Evolutionary conservation across 1,140 invertebrate species (phyloP).

Genomic region (Hylyphantes graminicola): DNA sequence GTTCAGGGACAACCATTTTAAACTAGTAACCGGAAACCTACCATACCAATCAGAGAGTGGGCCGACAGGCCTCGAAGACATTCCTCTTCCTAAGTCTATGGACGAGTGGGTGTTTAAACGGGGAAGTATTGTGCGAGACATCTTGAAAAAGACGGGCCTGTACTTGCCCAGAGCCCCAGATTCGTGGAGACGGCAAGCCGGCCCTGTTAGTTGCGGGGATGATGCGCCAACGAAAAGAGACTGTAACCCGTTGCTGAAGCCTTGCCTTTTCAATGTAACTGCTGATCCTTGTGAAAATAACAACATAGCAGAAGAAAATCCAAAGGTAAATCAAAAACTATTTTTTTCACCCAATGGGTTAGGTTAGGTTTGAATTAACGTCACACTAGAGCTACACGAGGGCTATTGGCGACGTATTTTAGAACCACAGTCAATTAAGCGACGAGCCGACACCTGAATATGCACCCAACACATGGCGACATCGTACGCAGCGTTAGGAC

Average conservation of each 20-base stretch:
- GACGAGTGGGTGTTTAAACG: conserved; percentile 1
- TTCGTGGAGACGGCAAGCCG: not conserved
- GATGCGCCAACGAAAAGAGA: not conserved
- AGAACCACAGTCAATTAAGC: too few species aligned
- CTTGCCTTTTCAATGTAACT: conserved; percentile 66
- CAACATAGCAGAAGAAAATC: conserved; percentile 64
- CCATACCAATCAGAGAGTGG: too few species aligned
- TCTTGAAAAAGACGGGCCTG: not conserved
- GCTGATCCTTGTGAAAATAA: conserved; percentile 68
- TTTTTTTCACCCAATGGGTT: too few species aligned
- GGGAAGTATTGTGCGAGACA: not conserved
- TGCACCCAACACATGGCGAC: too few species aligned
- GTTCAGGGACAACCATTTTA: too few species aligned
- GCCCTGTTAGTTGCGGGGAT: not conserved
- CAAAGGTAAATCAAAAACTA: conserved; percentile 6
- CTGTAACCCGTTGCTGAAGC: not conserved
- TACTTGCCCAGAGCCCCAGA: not conserved
- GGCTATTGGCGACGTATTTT: too few species aligned
- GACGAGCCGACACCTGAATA: too few species aligned
- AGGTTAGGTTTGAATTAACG: too few species aligned
- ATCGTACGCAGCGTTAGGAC: too few species aligned
- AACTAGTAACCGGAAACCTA: too few species aligned
- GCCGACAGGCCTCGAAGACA: too few species aligned
- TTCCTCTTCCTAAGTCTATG: not conserved
- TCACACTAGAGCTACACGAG: too few species aligned